Evolutionary conservation across 2,113 vertebrate genomes (phyloP), one percentile per base, ranked within the genome.

Genomic region (Dermatemys mawii): DNA sequence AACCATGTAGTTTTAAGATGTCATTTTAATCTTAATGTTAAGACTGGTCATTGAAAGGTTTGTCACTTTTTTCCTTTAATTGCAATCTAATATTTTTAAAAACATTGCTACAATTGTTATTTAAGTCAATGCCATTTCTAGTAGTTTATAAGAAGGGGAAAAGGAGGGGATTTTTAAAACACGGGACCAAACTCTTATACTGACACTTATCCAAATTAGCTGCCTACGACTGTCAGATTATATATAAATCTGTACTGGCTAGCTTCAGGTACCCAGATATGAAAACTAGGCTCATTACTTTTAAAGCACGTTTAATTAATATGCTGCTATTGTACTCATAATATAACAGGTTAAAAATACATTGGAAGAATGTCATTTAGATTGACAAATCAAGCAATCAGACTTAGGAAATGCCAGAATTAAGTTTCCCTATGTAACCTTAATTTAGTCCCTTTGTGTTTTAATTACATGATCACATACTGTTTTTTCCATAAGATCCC

Each of bases 1-100:
- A 94, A 96, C 96, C 88, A 95, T 0, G 38, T n/a, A 83, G 79
- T 92, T 60, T 94, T 90, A 96, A 88, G 54, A 79, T 88, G 81
- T 70, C 79, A 81, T 90, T 89, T 60, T 94, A 82, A 95, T 84
- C 81, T 48, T 83, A 6, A 21, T 92, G 94, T 93, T 92, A 93
- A 88, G 91, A 92, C 63, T 79, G 91, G 79, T 8, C 86, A 91
- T 60, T 81, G 86, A 93, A 96, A 60, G 3, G 29, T 32, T 60
- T 60, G 76, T 93, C 81, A 91, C 35, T 86, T 94, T 89, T 79
- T 90, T 70, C 41, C 91, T 44, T 67, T 94, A 90, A 93, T 93
- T 48, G 78, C 83, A 53, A 60, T 60, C 55, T 60, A 60, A 60
- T 60, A 60, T 60, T 60, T 55, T 67, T 55, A 88, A 44, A 93